Evolutionary conservation across 2,888 invertebrate species (phyloP).

Genomic region (Caenorhabditis sp.): DNA sequence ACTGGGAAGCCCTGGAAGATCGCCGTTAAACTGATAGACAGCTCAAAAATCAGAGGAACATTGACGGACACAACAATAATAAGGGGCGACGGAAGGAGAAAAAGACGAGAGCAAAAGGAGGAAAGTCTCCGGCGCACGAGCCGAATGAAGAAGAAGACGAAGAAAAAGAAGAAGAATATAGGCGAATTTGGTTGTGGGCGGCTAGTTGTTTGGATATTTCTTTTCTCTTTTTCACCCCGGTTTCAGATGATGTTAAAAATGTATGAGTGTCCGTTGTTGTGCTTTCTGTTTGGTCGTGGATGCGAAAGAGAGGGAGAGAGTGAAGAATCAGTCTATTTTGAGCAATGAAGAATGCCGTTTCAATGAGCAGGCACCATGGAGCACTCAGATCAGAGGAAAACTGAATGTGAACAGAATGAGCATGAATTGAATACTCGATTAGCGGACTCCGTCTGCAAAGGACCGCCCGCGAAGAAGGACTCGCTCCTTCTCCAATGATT

Average conservation of each 20-base stretch:
- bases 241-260: slow-evolving; percentile 43
- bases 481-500: too few relatives aligned
- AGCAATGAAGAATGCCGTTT: too few relatives aligned
- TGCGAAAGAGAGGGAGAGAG: background rate
- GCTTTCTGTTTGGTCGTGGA: background rate
- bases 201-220: slow-evolving; percentile 9
- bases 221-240: slow-evolving; percentile 1
- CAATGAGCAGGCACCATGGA: too few relatives aligned
- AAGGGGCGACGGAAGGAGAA: background rate
- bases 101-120: background rate
- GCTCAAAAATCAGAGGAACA: slow-evolving; percentile 1
- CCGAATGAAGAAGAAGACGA: background rate
- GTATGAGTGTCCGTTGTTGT: slow-evolving; percentile 33
- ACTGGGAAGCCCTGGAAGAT: too few relatives aligned
- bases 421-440: too few relatives aligned
- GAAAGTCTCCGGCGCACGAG: slow-evolving; percentile 8
- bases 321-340: too few relatives aligned
- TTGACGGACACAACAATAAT: background rate
- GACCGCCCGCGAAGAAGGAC: too few relatives aligned
- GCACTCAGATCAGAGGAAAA: too few relatives aligned
- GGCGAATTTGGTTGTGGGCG: slow-evolving; percentile 22
- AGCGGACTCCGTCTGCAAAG: too few relatives aligned
- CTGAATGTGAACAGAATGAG: too few relatives aligned
- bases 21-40: background rate
- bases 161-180: slow-evolving; percentile 11